phyloP scores from a whole-genome alignment of 1,140 invertebrate genomes.

The Diploscapter pachys region DNA sequence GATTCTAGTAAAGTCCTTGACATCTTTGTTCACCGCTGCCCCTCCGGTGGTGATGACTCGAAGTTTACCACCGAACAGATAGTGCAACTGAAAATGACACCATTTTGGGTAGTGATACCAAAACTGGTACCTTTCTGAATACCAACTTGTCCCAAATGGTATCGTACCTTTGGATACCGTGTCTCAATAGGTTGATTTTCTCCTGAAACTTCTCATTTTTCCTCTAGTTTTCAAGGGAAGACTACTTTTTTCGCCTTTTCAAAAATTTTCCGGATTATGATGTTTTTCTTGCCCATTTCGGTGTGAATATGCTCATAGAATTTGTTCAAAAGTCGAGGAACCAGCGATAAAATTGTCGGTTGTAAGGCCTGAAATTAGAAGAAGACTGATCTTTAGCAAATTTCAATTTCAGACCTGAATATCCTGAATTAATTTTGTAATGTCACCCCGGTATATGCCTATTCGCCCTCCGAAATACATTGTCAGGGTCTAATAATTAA shows the following conservation, averaged over 20 bases:
- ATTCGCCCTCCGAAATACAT: constrained; percentile 55
- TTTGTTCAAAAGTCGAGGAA: constrained; percentile 62
- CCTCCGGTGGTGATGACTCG: constrained; percentile 48
- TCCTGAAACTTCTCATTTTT: constrained; percentile 1
- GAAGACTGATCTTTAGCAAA: no score
- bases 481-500: constrained; percentile 51
- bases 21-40: constrained; percentile 43
- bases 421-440: constrained; percentile 60
- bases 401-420: constrained; percentile 11
- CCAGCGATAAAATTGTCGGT: constrained; percentile 62
- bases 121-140: constrained; percentile 39
- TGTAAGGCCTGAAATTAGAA: constrained; percentile 43
- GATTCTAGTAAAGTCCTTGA: constrained; percentile 44
- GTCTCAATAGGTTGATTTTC: constrained; percentile 33
- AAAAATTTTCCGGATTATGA: constrained; percentile 34
- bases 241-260: constrained; percentile 21
- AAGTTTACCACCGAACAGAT: constrained; percentile 42
- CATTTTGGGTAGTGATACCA: neutral
- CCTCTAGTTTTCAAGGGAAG: neutral
- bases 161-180: constrained; percentile 36
- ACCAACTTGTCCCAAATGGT: constrained; percentile 50
- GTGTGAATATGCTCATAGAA: constrained; percentile 58
- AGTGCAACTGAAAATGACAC: constrained; percentile 29
- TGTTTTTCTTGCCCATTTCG: constrained; percentile 27
- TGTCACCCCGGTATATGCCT: constrained; percentile 61